phyloP scores from a whole-genome alignment of 2,888 invertebrate genomes.

The Alcis repandata region DNA sequence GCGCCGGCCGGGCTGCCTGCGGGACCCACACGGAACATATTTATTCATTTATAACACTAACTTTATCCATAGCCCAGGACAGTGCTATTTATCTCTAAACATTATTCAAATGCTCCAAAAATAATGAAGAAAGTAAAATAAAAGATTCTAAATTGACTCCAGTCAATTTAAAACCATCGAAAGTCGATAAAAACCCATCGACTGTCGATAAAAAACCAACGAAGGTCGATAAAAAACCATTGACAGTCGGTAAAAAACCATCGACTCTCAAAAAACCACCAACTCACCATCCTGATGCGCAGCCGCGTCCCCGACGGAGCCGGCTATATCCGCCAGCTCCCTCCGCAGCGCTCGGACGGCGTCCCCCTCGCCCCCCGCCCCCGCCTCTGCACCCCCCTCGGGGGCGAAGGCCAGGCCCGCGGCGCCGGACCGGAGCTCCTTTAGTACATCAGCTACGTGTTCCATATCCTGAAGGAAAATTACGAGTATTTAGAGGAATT shows the following conservation, averaged over 20 bases:
- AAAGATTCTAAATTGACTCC: too few relatives aligned
- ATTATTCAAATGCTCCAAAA: too few relatives aligned
- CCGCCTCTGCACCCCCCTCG: constrained; percentile 59
- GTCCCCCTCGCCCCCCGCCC: constrained; percentile 57
- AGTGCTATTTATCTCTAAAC: too few relatives aligned
- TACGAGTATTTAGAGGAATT: too few relatives aligned
- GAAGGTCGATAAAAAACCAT: too few relatives aligned
- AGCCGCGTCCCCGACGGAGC: constrained; percentile 69
- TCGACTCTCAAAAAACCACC: neutral
- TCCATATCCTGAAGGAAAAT: constrained; percentile 64
- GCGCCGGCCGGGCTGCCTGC: constrained; percentile 49
- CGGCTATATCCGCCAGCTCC: constrained; percentile 80
- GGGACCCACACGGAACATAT: constrained; percentile 11
- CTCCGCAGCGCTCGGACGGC: constrained; percentile 55
- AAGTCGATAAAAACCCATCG: too few relatives aligned
- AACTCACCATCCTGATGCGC: constrained; percentile 50
- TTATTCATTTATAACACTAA: too few relatives aligned
- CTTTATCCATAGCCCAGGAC: too few relatives aligned
- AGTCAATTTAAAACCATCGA: too few relatives aligned
- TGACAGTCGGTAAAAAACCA: too few relatives aligned
- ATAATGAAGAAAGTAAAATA: too few relatives aligned
- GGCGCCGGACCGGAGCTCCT: constrained; percentile 70
- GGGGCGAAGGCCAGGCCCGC: constrained; percentile 61
- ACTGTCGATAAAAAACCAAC: too few relatives aligned
- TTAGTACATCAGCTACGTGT: constrained; percentile 87